Evolutionary conservation across 2,888 invertebrate genomes (phyloP), one percentile per base, ranked within the genome.

Genomic region (Adelphocoris suturalis): DNA sequence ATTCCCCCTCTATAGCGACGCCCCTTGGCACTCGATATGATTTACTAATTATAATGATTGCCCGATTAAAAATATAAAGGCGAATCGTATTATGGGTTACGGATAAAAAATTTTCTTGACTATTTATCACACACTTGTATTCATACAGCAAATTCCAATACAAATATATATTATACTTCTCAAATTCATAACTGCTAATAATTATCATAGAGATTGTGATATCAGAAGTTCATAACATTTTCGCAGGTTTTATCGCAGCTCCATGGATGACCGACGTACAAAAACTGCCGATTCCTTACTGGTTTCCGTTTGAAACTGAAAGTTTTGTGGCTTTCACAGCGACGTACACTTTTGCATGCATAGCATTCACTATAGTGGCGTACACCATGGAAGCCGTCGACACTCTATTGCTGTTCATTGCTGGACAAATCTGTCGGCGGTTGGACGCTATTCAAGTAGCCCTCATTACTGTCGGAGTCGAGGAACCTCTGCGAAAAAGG

Each of bases 341-440:
- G 28, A 48, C 88, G 0, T 91, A 90, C 68, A 19, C 52, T 16
- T 91, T 90, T 28, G 86, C 90, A 57, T 90, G 48, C 52, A 16
- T 88, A 12, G 89, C 81, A 23, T 88, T 88, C 27, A 47, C 84
- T 2, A 81, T 86, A 27, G 86, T 90, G 1, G 85, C 86, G 13
- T 89, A 88, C 85, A 90, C 90, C 0, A 90, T 90, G 57, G 90
- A 91, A 23, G 88, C 91, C 4, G 88, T 90, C n/a, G 91, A 91
- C 76, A 91, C 91, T 13, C 87, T 91, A 19, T 48, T 91, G 14
- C 47, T 91, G 37, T 75, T 91, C 52, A 90, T 90, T 0, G 90
- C 89, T 2, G 90, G 90, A 13, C 89, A 86, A n/a, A 89, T 91
- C 7, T 91, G 91, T 52, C 75, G 86, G 28, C 47, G 89, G n/a